Conservation (phyloP, 2,888 invertebrate species). For the Apamea monoglypha region DNA sequence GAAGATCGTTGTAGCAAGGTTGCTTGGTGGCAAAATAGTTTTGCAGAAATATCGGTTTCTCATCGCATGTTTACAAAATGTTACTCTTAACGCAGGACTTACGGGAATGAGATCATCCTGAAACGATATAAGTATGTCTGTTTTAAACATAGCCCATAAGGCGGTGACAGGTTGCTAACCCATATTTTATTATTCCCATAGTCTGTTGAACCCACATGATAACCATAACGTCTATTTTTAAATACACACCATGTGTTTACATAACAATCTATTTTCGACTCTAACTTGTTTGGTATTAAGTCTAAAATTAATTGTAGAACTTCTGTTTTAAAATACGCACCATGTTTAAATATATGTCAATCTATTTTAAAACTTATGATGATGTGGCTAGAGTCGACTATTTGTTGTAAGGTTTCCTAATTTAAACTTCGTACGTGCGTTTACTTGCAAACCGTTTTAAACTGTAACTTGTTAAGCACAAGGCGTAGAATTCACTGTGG, state of each 20-base stretch:
- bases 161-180: conserved; percentile 53
- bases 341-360: not conserved
- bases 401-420: not conserved
- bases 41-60: not conserved
- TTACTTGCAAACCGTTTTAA: not conserved
- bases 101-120: conserved; percentile 40
- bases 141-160: conserved; percentile 36
- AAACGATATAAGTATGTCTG: conserved; percentile 23
- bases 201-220: conserved; percentile 53
- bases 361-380: conserved; percentile 21
- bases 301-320: conserved; percentile 8
- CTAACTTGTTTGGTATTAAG: not conserved
- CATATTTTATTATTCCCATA: conserved; percentile 54
- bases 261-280: not conserved
- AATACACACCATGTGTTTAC: conserved; percentile 19
- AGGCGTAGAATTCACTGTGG: conserved; percentile 6
- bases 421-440: conserved; percentile 19
- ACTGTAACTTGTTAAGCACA: not conserved
- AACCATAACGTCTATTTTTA: conserved; percentile 54
- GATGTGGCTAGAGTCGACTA: not conserved
- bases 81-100: not conserved
- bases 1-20: no score
- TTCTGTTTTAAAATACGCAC: conserved; percentile 2
- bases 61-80: not conserved
- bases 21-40: no score